Evolutionary conservation across 1,140 invertebrate species (phyloP).

Genomic region (Acyrthosiphon pisum): DNA sequence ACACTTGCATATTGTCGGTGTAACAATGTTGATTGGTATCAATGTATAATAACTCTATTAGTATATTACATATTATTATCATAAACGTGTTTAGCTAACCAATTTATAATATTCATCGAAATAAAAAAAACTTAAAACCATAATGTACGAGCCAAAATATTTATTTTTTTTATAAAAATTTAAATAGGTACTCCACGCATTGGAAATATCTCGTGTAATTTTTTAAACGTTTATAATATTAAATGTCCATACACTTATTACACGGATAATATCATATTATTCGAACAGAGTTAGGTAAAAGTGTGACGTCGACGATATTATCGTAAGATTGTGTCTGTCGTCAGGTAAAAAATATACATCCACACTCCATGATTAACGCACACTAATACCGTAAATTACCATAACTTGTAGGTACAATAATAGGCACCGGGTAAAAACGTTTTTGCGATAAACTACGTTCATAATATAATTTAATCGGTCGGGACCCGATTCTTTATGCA

Average conservation of each 20-base stretch:
- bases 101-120: too few relatives aligned
- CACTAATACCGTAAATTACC: neutral
- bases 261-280: neutral
- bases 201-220: neutral
- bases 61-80: too few relatives aligned
- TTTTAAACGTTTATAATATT: neutral
- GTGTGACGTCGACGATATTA: neutral
- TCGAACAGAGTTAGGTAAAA: too few relatives aligned
- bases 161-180: too few relatives aligned
- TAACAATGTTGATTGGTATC: too few relatives aligned
- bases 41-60: too few relatives aligned
- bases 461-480: neutral
- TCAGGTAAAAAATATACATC: neutral
- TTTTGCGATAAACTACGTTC: neutral
- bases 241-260: neutral
- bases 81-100: too few relatives aligned
- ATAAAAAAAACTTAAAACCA: too few relatives aligned
- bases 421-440: neutral
- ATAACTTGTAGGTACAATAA: too few relatives aligned
- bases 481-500: neutral
- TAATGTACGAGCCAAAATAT: too few relatives aligned
- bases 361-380: neutral
- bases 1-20: too few relatives aligned
- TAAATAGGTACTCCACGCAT: too few relatives aligned
- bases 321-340: neutral